Conservation (phyloP, 2,113 vertebrate genomes). For the Callipepla californica region DNA sequence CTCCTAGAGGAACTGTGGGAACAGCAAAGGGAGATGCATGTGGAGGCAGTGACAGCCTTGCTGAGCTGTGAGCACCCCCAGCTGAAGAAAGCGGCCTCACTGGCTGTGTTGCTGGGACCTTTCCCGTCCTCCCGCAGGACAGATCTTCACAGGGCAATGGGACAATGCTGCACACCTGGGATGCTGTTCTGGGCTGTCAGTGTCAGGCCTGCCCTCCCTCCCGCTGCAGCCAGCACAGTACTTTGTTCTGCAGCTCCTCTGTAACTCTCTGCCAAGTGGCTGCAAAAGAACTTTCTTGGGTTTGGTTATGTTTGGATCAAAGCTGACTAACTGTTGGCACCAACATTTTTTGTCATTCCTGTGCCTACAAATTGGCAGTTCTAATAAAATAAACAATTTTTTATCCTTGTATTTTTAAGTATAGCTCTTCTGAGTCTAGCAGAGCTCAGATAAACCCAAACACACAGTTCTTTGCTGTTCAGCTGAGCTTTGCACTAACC, state of each 20-base stretch:
- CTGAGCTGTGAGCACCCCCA: too few relatives aligned
- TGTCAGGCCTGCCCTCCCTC: not conserved
- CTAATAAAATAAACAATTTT: not conserved
- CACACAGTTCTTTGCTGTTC: not conserved
- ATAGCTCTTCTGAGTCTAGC: not conserved
- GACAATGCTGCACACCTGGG: fast-evolving
- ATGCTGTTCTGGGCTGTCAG: not conserved
- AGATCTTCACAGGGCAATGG: not conserved
- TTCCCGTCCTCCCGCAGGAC: not conserved
- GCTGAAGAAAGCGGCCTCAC: not conserved
- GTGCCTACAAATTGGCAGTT: not conserved
- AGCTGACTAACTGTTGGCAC: not conserved
- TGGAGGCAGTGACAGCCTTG: not conserved
- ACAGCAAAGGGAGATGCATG: not conserved
- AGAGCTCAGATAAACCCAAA: not conserved
- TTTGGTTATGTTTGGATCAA: conserved; percentile 5
- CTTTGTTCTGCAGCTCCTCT: not conserved
- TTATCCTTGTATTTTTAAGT: not conserved
- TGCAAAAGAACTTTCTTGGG: not conserved
- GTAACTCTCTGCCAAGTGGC: not conserved
- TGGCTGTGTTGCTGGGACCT: not conserved
- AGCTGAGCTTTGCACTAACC: not conserved
- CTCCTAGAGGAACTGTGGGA: not conserved
- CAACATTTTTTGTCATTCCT: not conserved
- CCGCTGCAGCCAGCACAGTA: not conserved